Conservation (phyloP, 2,797 vertebrate species). For the Neolamprologus multifasciatus region DNA sequence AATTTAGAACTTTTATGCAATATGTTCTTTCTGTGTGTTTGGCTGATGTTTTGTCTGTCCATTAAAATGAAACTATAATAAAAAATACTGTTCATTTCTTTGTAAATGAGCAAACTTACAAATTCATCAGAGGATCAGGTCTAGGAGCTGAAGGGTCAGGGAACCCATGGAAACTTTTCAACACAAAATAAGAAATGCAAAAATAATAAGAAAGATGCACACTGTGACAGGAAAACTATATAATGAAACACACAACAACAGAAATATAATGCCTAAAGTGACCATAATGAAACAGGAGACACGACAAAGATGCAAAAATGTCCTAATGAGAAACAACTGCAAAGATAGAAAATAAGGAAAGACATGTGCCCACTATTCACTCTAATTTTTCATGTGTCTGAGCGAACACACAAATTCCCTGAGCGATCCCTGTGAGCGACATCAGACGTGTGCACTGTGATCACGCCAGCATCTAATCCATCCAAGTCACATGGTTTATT, state of each 20-base stretch:
- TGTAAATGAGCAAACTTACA: background rate
- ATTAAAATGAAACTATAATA: background rate
- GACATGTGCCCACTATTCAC: background rate
- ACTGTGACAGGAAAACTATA: background rate
- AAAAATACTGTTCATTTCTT: background rate
- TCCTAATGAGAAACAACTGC: background rate
- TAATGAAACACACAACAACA: background rate
- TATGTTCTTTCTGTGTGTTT: background rate
- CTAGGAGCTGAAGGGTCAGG: background rate
- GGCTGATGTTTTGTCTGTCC: background rate
- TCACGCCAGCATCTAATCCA: too few relatives aligned
- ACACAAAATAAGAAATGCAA: background rate
- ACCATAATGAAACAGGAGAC: background rate
- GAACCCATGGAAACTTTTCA: background rate
- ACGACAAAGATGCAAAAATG: background rate
- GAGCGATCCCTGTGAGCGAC: rapidly evolving
- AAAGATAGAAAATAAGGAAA: background rate
- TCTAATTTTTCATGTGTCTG: too few relatives aligned
- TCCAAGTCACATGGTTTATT: too few relatives aligned
- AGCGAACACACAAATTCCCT: too few relatives aligned
- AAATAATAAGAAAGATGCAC: background rate
- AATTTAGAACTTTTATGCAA: background rate
- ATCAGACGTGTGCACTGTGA: too few relatives aligned
- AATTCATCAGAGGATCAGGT: background rate
- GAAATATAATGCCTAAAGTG: background rate